Evolutionary conservation across 2,113 vertebrate species (phyloP).

Genomic region (Prionailurus bengalensis): DNA sequence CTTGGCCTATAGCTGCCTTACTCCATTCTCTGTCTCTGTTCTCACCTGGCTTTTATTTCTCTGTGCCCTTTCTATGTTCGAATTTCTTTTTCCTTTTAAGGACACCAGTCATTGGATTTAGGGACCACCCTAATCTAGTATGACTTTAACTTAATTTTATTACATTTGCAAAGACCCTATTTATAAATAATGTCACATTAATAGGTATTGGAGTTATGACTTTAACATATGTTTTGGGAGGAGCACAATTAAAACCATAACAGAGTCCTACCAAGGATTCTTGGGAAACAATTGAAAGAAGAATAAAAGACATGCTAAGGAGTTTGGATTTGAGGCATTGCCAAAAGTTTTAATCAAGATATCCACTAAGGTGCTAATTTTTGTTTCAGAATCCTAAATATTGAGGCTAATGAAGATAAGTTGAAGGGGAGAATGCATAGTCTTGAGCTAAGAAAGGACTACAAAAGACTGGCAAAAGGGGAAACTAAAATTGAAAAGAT

Average conservation of each 20-base stretch:
- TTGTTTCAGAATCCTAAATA: background rate
- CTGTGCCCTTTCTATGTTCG: background rate
- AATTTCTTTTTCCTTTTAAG: background rate
- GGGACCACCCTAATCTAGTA: background rate
- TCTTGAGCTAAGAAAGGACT: background rate
- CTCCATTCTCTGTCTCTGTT: background rate
- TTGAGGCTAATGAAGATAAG: background rate
- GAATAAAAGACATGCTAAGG: background rate
- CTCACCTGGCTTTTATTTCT: background rate
- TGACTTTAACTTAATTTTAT: background rate
- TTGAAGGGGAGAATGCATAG: background rate
- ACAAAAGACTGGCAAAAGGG: background rate
- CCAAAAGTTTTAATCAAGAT: background rate
- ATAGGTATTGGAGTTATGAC: background rate
- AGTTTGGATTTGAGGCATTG: background rate
- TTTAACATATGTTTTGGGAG: background rate
- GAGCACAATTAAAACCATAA: background rate
- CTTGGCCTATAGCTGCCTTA: background rate
- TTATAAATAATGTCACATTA: background rate
- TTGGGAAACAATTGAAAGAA: background rate
- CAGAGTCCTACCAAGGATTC: background rate
- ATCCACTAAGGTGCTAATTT: background rate
- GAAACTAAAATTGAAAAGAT: background rate
- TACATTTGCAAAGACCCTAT: background rate
- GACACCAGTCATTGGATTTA: background rate